Base-by-base conservation (phyloP, 1,140 invertebrate genomes). In the Ostrea denselamellosa region DNA sequence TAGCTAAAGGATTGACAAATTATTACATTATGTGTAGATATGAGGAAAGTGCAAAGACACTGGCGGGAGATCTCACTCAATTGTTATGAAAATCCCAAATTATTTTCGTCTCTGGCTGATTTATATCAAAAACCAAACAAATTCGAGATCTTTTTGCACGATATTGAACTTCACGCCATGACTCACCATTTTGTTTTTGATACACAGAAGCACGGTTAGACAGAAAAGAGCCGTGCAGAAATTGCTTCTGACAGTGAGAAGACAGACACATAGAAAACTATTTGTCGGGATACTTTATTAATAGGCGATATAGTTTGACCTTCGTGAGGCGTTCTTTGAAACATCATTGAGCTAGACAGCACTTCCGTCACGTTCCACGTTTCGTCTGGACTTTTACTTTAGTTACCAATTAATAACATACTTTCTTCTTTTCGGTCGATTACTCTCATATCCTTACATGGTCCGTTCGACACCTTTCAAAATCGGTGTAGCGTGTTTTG, bases 251-350 rank as follows among this genome's bases (percentile, higher is more conserved):
- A 77, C 68, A 77, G 68, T 25, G 10, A 10, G 28, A 28, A 77
- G 68, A 77, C 68, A 77, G 68, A 77, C 68, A 77, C 68, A 25
- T 77, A 77, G 25, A 77, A 77, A 44, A 22, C 28, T 34, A 77
- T 77, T 77, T 77, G 68, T 77, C 68, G 14, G 68, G 28, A 77
- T 77, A 8, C 68, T 77, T 77, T 17, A 77, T 77, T 77, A 77
- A 77, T 77, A 77, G 25, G 28, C 25, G 68, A 77, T 77, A 77
- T 28, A 77, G 4, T 77, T 34, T 34, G 68, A 77, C 68, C 68
- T 77, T 77, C 68, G 25, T 28, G 68, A 77, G 28, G 28, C 28
- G 22, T 25, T 25, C 14, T 77, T 25, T 28, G 12, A 14, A 28
- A 77, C 25, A 62, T 19, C 17, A 19, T 7, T 58, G 14, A 62